Base-by-base conservation (phyloP, 35 echinoderm and acorn worm species). In the Diadema setosum region DNA sequence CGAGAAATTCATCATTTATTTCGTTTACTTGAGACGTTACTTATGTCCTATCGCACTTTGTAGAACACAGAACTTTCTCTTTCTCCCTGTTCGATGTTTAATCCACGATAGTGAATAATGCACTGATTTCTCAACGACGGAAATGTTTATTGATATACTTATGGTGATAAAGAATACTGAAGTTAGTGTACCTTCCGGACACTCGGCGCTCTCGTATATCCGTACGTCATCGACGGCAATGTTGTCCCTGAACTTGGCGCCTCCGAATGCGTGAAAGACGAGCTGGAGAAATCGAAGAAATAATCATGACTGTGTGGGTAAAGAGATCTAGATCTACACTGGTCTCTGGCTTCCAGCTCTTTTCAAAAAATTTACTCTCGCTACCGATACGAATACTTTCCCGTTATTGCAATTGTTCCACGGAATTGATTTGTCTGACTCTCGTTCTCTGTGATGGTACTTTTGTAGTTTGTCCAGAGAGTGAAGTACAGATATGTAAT, bases 201-300 rank as follows among this genome's bases (percentile, higher is more conserved):
- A 91, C 26, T 74, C 64, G 21, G 44, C 32, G 34, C 83, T 75
- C 20, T 86, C 65, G 39, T 78, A 91, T 20, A 91, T 58, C 24
- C 46, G 85, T 65, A 91, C 70, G 46, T 91, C 90, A 91, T 91
- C 90, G 44, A 91, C 65, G 17, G 90, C 90, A 24, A 91, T 65
- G 27, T 80, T 65, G 36, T 91, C 89, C 58, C 81, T 5, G n/a
- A 41, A 69, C 9, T 84, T 4, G n/a, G 36, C 25, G 20, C 89
- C 89, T 44, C 58, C 61, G 1, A 57, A 16, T 5, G 40, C 89
- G 26, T 91, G 82, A 49, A 91, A 91, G 29, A 85, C 35, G 25
- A 91, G 27, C 89, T 91, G 42, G 58, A 87, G 75, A 30, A 88
- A n/a, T 36, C 17, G 39, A 74, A 86, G 0, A 45, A 75, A 9